Evolutionary conservation across 1,140 invertebrate species (phyloP).

Genomic region (Drosophila virilis): DNA sequence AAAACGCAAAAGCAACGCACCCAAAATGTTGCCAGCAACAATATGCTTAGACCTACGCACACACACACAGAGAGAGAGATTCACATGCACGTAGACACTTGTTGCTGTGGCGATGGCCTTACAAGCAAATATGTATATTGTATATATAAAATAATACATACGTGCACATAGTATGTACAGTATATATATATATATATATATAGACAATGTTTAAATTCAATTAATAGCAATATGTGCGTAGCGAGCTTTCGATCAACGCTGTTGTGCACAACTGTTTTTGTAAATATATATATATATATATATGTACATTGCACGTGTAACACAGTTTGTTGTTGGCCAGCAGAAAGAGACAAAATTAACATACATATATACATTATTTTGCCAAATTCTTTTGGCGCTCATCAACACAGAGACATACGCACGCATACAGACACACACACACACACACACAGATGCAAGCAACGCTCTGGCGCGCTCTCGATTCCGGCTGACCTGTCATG

Average conservation of each 20-base stretch:
- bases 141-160: not conserved
- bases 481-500: conserved; percentile 49
- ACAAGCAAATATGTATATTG: not conserved
- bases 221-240: conserved; percentile 4
- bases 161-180: not conserved
- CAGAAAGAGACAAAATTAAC: conserved; percentile 12
- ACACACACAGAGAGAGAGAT: not conserved
- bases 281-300: conserved; percentile 1
- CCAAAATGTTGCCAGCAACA: conserved; percentile 27
- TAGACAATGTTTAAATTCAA: conserved; percentile 3
- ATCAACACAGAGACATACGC: conserved; percentile 19
- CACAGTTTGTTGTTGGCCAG: conserved; percentile 2
- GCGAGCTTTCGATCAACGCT: not conserved
- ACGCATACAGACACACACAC: not conserved
- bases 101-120: conserved; percentile 23
- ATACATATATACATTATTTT: conserved; percentile 14
- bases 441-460: conserved; percentile 18
- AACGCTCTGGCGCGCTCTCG: conserved; percentile 30
- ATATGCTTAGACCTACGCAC: not conserved
- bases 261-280: not conserved
- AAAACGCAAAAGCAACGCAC: conserved; percentile 3
- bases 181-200: conserved; percentile 2
- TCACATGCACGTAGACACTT: conserved; percentile 20
- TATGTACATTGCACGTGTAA: conserved; percentile 22
- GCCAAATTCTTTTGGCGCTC: conserved; percentile 12